Evolutionary conservation across 2,797 vertebrate species (phyloP).

Genomic region (Alcedo atthis): DNA sequence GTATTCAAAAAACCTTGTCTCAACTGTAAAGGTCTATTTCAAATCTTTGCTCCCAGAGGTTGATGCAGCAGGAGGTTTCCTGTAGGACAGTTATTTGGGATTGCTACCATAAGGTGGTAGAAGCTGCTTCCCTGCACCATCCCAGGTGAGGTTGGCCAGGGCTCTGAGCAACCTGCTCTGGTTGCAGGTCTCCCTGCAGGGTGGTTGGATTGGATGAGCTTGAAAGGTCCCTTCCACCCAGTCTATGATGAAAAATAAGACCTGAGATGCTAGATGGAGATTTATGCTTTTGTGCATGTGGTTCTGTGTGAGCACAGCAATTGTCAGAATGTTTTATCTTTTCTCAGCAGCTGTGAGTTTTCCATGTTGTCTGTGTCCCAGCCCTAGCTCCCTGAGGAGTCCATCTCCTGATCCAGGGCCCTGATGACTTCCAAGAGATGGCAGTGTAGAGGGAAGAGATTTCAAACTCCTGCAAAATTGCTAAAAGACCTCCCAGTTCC

Average conservation of each 20-base stretch:
- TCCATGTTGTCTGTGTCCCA: not conserved
- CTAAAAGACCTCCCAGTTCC: not conserved
- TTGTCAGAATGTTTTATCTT: not conserved
- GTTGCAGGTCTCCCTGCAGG: no score
- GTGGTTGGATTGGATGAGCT: no score
- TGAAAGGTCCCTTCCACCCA: not conserved
- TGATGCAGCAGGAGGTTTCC: not conserved
- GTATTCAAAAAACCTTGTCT: not conserved
- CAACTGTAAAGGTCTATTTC: not conserved
- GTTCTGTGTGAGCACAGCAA: not conserved
- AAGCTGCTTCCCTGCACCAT: not conserved
- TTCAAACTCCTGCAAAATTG: not conserved
- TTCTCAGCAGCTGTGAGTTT: not conserved
- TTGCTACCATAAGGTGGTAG: not conserved
- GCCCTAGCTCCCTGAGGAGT: fast-evolving
- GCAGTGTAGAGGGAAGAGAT: not conserved
- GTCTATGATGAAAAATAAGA: not conserved
- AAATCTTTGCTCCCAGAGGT: not conserved
- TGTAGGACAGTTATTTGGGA: not conserved
- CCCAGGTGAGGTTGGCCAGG: not conserved
- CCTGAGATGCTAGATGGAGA: not conserved
- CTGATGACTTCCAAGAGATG: not conserved
- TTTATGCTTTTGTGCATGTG: not conserved
- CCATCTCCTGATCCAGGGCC: not conserved
- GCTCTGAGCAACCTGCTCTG: not conserved